These are phyloP conservation scores for Turritopsis dohrnii DNA, from an alignment of 30 jellyfish, hydroid and myxozoan genomes.

Conservation along the genomic window DNA sequence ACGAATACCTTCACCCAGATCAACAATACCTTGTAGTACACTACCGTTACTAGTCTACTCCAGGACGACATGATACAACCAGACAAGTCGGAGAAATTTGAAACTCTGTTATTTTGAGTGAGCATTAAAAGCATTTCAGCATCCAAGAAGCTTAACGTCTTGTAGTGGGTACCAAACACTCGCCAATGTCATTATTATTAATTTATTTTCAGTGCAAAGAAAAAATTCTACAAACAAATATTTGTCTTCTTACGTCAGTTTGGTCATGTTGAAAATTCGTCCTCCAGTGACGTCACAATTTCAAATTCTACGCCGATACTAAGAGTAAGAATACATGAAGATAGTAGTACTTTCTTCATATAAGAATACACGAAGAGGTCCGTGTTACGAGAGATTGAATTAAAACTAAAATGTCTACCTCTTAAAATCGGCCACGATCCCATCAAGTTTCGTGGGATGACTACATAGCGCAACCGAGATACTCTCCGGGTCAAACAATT, in stretches of 20 bases:
- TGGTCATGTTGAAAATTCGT: slow-evolving; percentile 19
- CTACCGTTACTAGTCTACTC: not conserved
- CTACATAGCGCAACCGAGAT: slow-evolving; percentile 78
- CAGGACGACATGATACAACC: not conserved
- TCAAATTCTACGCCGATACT: slow-evolving; percentile 48
- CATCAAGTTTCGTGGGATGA: slow-evolving; percentile 81
- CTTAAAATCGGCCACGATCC: slow-evolving; percentile 40
- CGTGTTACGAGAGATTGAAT: not conserved
- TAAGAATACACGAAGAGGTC: no score
- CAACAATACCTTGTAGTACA: not conserved
- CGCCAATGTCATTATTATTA: not conserved
- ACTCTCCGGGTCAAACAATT: slow-evolving; percentile 41
- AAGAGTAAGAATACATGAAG: not conserved
- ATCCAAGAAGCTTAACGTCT: no score
- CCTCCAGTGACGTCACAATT: slow-evolving; percentile 44
- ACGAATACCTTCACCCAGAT: not conserved
- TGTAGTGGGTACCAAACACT: no score
- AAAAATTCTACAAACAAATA: not conserved
- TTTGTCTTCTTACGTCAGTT: not conserved
- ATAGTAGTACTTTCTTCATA: no score
- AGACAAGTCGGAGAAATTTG: no score
- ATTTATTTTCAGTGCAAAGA: not conserved
- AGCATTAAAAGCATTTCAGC: no score
- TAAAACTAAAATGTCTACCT: slow-evolving; percentile 36
- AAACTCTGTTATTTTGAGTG: no score